phyloP scores from a whole-genome alignment of 2,888 invertebrate genomes.

The Crepidodera aurea region DNA sequence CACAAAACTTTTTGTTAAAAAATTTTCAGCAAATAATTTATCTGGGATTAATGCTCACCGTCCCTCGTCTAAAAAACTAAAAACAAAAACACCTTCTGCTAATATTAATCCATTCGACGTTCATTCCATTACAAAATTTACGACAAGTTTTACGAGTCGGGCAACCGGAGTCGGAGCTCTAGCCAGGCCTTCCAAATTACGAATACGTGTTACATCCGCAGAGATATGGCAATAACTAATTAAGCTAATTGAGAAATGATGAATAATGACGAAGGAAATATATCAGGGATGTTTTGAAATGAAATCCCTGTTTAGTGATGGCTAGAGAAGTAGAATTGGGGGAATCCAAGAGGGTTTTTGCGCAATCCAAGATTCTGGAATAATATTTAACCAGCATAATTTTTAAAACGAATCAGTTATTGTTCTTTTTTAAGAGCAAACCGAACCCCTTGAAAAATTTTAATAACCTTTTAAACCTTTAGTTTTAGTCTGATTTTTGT shows the following conservation, averaged over 20 bases:
- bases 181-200: constrained; percentile 38
- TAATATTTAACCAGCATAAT: too few species aligned
- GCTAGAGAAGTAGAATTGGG: constrained; percentile 12
- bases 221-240: constrained; percentile 55
- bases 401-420: too few species aligned
- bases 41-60: neutral
- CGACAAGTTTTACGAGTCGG: constrained; percentile 37
- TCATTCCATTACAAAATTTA: constrained; percentile 26
- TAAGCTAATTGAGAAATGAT: constrained; percentile 63
- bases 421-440: too few species aligned
- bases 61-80: neutral
- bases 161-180: constrained; percentile 27
- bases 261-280: constrained; percentile 61
- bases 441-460: too few species aligned
- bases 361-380: too few species aligned
- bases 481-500: too few species aligned
- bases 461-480: too few species aligned
- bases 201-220: constrained; percentile 44
- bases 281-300: constrained; percentile 59
- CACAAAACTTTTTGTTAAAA: too few species aligned
- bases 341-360: neutral
- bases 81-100: constrained; percentile 4
- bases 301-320: constrained; percentile 56
- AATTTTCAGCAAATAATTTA: too few species aligned
- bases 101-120: constrained; percentile 27